Evolutionary conservation across 2,113 vertebrate genomes (phyloP), one percentile per base, ranked within the genome.

Genomic region (Canis aureus): DNA sequence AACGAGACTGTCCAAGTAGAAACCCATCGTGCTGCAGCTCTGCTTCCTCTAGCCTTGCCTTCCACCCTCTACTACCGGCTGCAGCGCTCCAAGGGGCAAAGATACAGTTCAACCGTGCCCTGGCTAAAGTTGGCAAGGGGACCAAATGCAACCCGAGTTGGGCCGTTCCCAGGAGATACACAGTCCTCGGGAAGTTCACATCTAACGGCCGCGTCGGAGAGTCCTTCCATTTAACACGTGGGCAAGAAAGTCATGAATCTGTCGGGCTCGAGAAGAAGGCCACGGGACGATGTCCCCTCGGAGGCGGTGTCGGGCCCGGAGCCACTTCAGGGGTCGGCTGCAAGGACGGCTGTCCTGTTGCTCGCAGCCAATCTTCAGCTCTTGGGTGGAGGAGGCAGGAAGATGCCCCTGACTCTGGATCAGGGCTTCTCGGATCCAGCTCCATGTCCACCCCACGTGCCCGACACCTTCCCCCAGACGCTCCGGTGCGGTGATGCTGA

Each of bases 151-250:
- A 16, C 19, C 76, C 84, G 66, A 23, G 27, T 11, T 80, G 55
- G 88, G 91, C 35, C 35, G 11, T 83, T 92, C 35, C 60, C 92
- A 19, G 78, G 85, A 85, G 92, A 86, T 19, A 11, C 0, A 57
- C 8, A 49, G 29, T 59, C 51, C 62, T 92, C n/a, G n/a, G 89
- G 57, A 94, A 92, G 55, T 67, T 95, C 76, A 76, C 78, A 66
- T 51, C 25, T 20, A 93, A 66, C 12, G 80, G 12, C 0, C 27
- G 11, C 59, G 38, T 71, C 69, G 13, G 66, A 76, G 57, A 84
- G 78, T 59, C 57, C 67, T 84, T 76, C 66, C 49, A 81, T 20
- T 85, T 38, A 85, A n/a, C 38, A 82, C 3, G 32, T 7, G 19
- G 59, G 29, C 23, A 89, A 60, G 35, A 94, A 94, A 93, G 60